Evolutionary conservation across 2,797 vertebrate genomes (phyloP), one percentile per base, ranked within the genome.

Genomic region (Microtus agrestis): DNA sequence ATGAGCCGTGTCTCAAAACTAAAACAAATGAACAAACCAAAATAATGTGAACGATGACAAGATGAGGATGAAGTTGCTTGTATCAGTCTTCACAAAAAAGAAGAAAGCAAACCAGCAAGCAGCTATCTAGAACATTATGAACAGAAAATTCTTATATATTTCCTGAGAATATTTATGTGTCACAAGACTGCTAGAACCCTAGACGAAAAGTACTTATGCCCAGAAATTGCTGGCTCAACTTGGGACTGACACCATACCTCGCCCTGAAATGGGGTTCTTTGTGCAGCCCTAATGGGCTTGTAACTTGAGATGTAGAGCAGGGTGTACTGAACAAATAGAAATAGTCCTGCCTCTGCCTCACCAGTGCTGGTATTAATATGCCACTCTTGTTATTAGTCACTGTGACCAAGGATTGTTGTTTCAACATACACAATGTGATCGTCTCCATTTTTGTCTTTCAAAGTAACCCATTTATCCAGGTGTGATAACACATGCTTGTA

Each of bases 41-140:
- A 78, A 51, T 51, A 51, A 78, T 34, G 31, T 51, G 46, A 78
- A 78, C 51, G 29, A 17, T 51, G 76, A 11, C 29, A 51, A 51
- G 46, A 77, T 78, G 51, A 51, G 34, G 46, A 34, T 34, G 17
- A 40, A 78, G 29, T 51, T 34, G 46, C 34, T 78, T 34, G 9
- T 21, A 31, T 78, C 29, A 51, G 34, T 17, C 46, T 31, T 51
- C 17, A 78, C 29, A 78, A 29, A 51, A 51, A 51, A 51, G 48
- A 51, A 40, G 73, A 13, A 1, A 15, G 27, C 59, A 3, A 19
- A 2, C 5, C 2, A 13, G 11, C 4, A 43, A 6, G 5, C 21
- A 74, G 23, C 74, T 77, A 14, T 76, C 43, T 76, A 13, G 43
- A 76, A 31, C 29, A 14, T 31, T 76, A 46, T 31, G 6, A 48